Evolutionary conservation across 2,888 invertebrate species (phyloP).

Genomic region (Chrysolina haemoptera): DNA sequence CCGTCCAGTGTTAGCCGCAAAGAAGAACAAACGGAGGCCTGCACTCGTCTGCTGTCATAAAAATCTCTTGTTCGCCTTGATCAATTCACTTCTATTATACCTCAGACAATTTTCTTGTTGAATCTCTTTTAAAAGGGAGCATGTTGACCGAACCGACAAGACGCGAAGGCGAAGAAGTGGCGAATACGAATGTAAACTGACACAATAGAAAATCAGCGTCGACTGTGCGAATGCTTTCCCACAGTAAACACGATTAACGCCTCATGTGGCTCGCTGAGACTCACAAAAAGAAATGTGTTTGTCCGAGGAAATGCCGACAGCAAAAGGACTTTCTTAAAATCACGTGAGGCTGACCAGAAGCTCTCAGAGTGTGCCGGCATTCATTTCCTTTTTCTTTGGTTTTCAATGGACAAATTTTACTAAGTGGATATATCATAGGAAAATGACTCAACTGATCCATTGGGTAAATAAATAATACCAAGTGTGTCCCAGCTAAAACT

Average conservation of each 20-base stretch:
- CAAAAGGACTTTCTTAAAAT: not conserved
- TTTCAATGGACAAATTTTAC: too few relatives aligned
- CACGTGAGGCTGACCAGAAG: not conserved
- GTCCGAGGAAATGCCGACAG: not conserved
- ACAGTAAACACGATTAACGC: constrained; percentile 53
- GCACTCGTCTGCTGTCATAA: constrained; percentile 29
- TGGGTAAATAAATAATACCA: too few relatives aligned
- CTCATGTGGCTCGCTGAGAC: constrained; percentile 14
- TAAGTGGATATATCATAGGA: too few relatives aligned
- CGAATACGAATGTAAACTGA: constrained; percentile 52
- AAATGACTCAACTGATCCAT: too few relatives aligned
- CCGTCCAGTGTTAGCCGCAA: constrained; percentile 29
- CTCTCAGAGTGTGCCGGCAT: too few relatives aligned
- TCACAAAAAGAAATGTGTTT: constrained; percentile 16
- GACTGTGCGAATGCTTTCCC: constrained; percentile 48
- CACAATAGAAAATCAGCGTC: constrained; percentile 59
- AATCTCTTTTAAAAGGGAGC: constrained; percentile 46
- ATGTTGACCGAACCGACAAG: constrained; percentile 48
- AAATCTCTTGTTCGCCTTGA: constrained; percentile 35
- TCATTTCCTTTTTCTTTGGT: too few relatives aligned
- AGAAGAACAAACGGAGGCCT: constrained; percentile 35
- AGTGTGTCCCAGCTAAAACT: too few relatives aligned
- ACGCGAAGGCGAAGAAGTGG: constrained; percentile 44
- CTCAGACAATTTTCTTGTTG: constrained; percentile 47
- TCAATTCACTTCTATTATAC: constrained; percentile 44